phyloP scores from a whole-genome alignment of 2,797 vertebrate genomes.

The Champsocephalus esox region DNA sequence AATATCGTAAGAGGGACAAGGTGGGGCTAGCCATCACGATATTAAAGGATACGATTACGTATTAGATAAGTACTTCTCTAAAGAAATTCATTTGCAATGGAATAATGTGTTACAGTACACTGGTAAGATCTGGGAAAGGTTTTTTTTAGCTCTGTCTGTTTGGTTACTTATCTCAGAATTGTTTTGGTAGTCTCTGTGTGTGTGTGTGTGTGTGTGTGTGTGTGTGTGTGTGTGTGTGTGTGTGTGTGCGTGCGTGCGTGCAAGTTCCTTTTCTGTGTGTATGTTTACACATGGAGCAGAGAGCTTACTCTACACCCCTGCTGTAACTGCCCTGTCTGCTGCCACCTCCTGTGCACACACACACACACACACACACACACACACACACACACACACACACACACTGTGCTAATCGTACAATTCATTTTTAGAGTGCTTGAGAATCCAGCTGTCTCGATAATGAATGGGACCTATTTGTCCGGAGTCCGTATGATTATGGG shows the following conservation, averaged over 20 bases:
- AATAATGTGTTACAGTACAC: not conserved
- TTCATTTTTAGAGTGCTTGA: not conserved
- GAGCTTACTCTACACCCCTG: conserved; percentile 67
- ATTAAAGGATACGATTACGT: not conserved
- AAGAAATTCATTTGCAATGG: not conserved
- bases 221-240: conserved; percentile 18
- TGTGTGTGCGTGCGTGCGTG: conserved; percentile 9
- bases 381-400: conserved; percentile 1
- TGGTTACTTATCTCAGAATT: not conserved
- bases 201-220: conserved; percentile 13
- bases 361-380: conserved; percentile 12
- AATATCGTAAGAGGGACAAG: not conserved
- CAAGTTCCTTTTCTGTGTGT: conserved; percentile 9
- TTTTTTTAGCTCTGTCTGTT: not conserved
- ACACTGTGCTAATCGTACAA: not conserved
- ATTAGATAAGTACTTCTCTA: not conserved
- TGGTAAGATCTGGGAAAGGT: not conserved
- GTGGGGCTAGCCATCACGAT: not conserved
- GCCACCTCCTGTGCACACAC: conserved; percentile 6
- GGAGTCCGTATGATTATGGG: conserved; percentile 28
- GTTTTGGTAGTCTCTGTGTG: conserved; percentile 2
- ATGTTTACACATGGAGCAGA: conserved; percentile 53
- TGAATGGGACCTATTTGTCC: conserved; percentile 33
- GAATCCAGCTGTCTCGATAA: conserved; percentile 12
- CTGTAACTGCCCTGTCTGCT: conserved; percentile 44